Evolutionary conservation across 2,888 invertebrate species (phyloP).

Genomic region (Macropis europaea): DNA sequence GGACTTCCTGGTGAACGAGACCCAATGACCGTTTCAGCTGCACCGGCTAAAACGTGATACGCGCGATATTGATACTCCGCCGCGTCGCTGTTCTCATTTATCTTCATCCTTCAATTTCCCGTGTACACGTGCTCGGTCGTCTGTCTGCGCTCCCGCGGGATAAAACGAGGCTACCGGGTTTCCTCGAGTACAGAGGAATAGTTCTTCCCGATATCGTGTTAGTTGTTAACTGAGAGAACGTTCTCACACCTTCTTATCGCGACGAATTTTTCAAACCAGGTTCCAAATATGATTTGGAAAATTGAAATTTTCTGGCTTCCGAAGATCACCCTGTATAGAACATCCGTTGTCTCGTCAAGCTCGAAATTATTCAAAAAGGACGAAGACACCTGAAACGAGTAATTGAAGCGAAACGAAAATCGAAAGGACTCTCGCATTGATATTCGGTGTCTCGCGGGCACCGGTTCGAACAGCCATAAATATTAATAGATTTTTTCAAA

Average conservation of each 20-base stretch:
- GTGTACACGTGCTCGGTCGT: constrained; percentile 39
- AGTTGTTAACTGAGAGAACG: no score
- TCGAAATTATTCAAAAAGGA: no score
- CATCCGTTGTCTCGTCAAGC: no score
- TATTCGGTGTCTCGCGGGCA: no score
- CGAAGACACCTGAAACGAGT: no score
- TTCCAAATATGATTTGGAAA: no score
- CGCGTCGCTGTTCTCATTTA: constrained; percentile 46
- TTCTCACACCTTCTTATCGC: no score
- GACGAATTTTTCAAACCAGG: no score
- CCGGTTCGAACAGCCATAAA: constrained; percentile 31
- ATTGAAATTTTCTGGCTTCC: no score
- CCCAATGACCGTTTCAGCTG: neutral
- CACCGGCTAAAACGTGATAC: constrained; percentile 3
- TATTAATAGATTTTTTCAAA: constrained; percentile 54
- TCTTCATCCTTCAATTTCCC: constrained; percentile 56
- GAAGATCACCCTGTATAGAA: no score
- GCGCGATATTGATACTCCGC: constrained; percentile 40
- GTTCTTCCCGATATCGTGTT: constrained; percentile 42
- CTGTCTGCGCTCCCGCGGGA: constrained; percentile 4
- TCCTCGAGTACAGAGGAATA: constrained; percentile 38
- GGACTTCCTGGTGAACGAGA: constrained; percentile 7
- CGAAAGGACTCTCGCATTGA: no score
- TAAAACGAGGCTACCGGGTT: constrained; percentile 27
- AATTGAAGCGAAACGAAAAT: constrained; percentile 6